phyloP scores from a whole-genome alignment of 2,797 vertebrate genomes.

The Knipowitschia caucasica region DNA sequence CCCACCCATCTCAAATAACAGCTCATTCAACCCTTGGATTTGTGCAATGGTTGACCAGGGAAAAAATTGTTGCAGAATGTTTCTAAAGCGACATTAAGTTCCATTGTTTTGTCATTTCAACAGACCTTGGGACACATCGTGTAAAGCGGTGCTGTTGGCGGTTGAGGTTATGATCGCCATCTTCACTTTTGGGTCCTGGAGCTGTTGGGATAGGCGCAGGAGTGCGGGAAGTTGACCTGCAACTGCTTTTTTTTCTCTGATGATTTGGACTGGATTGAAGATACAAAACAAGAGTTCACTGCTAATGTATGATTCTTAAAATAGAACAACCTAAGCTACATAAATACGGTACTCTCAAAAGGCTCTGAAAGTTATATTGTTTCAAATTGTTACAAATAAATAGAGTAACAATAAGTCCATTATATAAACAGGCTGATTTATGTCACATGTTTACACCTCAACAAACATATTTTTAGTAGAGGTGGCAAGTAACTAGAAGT shows the following conservation, averaged over 20 bases:
- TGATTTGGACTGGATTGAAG: conserved; percentile 70
- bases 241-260: conserved; percentile 57
- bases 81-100: conserved; percentile 6
- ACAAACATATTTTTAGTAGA: too few species aligned
- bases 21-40: conserved; percentile 50
- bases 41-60: conserved; percentile 22
- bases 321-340: too few species aligned
- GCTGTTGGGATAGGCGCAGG: conserved; percentile 69
- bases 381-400: too few species aligned
- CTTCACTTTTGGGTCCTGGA: conserved; percentile 55
- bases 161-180: conserved; percentile 59
- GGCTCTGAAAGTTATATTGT: too few species aligned
- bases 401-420: too few species aligned
- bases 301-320: too few species aligned
- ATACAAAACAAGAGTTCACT: conserved; percentile 16
- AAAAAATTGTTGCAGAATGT: conserved; percentile 7
- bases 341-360: too few species aligned
- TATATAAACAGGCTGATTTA: too few species aligned
- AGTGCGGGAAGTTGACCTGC: conserved; percentile 57
- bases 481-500: too few species aligned
- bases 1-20: conserved; percentile 79
- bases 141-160: conserved; percentile 74
- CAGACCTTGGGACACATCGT: conserved; percentile 85
- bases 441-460: too few species aligned
- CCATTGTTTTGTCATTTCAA: conserved; percentile 35